Base-by-base conservation (phyloP, 2,113 vertebrate genomes). In the Chrysemys picta region DNA sequence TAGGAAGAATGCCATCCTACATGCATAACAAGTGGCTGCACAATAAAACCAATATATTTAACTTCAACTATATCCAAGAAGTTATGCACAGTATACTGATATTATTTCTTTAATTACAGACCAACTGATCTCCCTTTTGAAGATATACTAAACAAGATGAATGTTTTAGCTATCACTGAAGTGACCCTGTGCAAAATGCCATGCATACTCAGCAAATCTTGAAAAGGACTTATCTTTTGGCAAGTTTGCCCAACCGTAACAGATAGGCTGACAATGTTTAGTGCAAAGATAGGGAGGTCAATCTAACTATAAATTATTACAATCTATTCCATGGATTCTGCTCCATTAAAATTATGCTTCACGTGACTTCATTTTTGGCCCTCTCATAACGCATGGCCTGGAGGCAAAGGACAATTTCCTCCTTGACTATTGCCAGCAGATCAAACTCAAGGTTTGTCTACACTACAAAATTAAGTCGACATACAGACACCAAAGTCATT, bases 11-110 rank as follows among this genome's bases (percentile, higher is more conserved):
- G 27, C 42, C 86, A 62, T 56, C 24, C 13, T 11, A 50, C 49
- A 9, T 8, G 0, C 1, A 59, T 27, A 57, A 57, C 25, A 24
- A 10, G 22, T 3, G 47, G 42, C 27, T 25, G 57, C 25, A 59
- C 57, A 59, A 59, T 10, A 59, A 12, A 1, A 16, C 24, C 2
- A 0, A 27, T 16, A 88, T 0, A 82, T 0, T 27, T 0, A 69
- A 45, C 1, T 53, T 21, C 22, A 89, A 24, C 6, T 4, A 38
- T 3, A 52, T 0, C 82, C 2, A 56, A 45, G 14, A 24, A 45
- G 59, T 45, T 56, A 56, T 57, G 59, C 57, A 76, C 24, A 45
- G 14, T 17, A 45, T 8, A 2, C 16, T 45, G 69, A 47, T 1
- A 10, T 79, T 35, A 10, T 79, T 35, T 8, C 14, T 24, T 25